These are phyloP conservation scores for Danaus melanippus DNA, from an alignment of 1,140 invertebrate species.

Conservation along the genomic window DNA sequence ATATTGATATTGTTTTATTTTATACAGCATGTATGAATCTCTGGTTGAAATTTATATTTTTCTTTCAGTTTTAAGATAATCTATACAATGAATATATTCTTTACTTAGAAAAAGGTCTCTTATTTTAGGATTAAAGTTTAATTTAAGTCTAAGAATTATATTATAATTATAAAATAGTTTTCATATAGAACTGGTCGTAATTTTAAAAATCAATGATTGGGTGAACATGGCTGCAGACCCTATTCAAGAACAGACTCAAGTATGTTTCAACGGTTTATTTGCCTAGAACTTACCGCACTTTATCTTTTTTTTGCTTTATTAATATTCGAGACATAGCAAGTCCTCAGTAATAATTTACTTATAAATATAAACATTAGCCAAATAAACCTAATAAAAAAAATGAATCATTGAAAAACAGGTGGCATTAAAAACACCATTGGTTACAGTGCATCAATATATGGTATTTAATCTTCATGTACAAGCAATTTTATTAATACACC, in stretches of 20 bases:
- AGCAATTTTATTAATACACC: constrained; percentile 69
- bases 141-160: too few relatives aligned
- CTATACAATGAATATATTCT: background rate
- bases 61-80: background rate
- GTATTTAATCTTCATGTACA: constrained; percentile 71
- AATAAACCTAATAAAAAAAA: constrained; percentile 62
- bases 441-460: constrained; percentile 71
- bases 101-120: too few relatives aligned
- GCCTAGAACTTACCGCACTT: constrained; percentile 64
- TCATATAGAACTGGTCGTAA: too few relatives aligned
- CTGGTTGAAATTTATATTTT: constrained; percentile 4
- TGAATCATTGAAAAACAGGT: constrained; percentile 53
- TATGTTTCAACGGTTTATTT: constrained; percentile 62
- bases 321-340: constrained; percentile 65
- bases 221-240: constrained; percentile 16
- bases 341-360: constrained; percentile 69
- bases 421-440: constrained; percentile 67
- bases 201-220: too few relatives aligned
- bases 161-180: too few relatives aligned
- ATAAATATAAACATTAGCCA: constrained; percentile 69
- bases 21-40: constrained; percentile 7
- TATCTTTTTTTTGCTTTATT: constrained; percentile 34
- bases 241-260: constrained; percentile 56
- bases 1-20: too few relatives aligned
- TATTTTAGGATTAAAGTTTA: too few relatives aligned